Conservation (phyloP, 2,797 vertebrate species). For the Podarcis siculus region DNA sequence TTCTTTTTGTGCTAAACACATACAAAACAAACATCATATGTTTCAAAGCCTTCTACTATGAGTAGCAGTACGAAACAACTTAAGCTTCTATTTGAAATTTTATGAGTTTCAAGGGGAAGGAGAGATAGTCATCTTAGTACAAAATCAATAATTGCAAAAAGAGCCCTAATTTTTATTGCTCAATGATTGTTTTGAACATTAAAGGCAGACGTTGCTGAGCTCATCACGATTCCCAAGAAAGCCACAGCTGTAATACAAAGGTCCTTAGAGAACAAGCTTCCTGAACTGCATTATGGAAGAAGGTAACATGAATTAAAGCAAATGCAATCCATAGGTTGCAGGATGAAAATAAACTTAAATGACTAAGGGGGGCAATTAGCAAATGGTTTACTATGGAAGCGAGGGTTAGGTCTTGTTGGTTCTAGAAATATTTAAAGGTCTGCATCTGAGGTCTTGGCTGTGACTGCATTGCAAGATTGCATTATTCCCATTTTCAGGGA, state of each 20-base stretch:
- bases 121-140: background rate
- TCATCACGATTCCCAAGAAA: background rate
- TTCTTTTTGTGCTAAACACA: background rate
- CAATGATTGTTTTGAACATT: background rate
- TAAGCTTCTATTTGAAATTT: background rate
- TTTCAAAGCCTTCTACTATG: background rate
- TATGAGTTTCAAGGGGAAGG: background rate
- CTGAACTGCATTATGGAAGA: background rate
- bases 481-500: background rate
- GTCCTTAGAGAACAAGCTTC: background rate
- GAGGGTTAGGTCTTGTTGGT: no score
- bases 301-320: background rate
- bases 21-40: background rate
- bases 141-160: background rate
- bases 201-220: background rate
- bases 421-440: background rate
- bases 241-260: background rate
- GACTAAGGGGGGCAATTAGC: no score
- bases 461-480: background rate
- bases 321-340: background rate
- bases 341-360: rapidly evolving
- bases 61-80: background rate
- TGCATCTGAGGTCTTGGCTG: background rate
- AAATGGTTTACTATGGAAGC: background rate
- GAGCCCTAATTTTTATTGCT: background rate